Percentiles rank a stretch among this genome's conserved stretches.
Evolutionary conservation across 1,140 invertebrate species (phyloP).

Genomic region (Bombus huntii): DNA sequence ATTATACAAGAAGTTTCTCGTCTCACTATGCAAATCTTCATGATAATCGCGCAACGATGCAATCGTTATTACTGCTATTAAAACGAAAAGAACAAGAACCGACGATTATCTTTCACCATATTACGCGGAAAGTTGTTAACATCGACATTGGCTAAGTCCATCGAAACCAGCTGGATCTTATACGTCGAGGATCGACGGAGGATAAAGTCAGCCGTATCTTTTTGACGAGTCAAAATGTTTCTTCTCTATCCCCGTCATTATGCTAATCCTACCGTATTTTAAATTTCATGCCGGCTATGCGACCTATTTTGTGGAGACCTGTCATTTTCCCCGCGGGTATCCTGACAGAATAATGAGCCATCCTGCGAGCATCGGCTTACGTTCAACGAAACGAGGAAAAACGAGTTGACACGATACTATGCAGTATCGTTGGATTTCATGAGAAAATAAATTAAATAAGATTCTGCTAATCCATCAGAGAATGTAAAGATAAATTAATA

Average conservation of each 20-base stretch:
- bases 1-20: neutral
- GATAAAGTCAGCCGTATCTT: slow-evolving; percentile 18
- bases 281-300: slow-evolving; percentile 57
- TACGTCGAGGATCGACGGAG: neutral
- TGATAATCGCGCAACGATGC: neutral
- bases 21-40: slow-evolving; percentile 1
- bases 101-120: neutral
- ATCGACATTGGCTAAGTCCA: neutral
- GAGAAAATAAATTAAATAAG: neutral
- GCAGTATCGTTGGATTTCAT: neutral
- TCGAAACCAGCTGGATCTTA: slow-evolving; percentile 10
- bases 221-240: slow-evolving; percentile 60
- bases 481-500: neutral
- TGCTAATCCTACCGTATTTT: slow-evolving; percentile 68
- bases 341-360: slow-evolving; percentile 65
- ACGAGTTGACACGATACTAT: slow-evolving; percentile 37
- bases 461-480: neutral
- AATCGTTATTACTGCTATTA: slow-evolving; percentile 3
- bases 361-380: slow-evolving; percentile 59
- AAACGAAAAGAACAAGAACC: neutral
- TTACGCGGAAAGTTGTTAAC: slow-evolving; percentile 1
- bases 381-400: slow-evolving; percentile 60
- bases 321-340: slow-evolving; percentile 58
- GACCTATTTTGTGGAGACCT: slow-evolving; percentile 60
- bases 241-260: slow-evolving; percentile 55